A percentile compares a stretch with the other conserved stretches of the same genome.
Evolutionary conservation across 1,140 invertebrate genomes (phyloP).

Genomic region (Carcinoscorpius rotundicauda): DNA sequence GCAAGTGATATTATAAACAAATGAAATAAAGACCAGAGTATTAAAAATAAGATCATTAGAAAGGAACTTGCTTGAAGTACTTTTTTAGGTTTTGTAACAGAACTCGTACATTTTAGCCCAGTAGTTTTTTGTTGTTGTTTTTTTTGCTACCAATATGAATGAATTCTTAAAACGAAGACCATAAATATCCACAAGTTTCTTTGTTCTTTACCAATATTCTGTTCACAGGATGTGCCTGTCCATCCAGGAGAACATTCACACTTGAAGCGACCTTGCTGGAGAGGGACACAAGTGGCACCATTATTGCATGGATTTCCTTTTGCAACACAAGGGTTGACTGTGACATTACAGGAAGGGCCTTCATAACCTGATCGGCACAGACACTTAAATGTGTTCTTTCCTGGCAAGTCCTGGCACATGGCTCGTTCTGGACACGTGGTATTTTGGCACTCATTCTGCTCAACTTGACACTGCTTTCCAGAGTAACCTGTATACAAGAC

Average conservation of each 20-base stretch:
- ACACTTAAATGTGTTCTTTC: slow-evolving; percentile 66
- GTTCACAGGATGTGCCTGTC: slow-evolving; percentile 88
- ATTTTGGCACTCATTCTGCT: slow-evolving; percentile 74
- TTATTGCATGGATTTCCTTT: slow-evolving; percentile 82
- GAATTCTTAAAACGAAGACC: too few relatives aligned
- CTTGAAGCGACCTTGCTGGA: slow-evolving; percentile 72
- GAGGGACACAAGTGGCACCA: slow-evolving; percentile 70
- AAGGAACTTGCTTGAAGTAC: too few relatives aligned
- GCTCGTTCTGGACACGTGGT: slow-evolving; percentile 85
- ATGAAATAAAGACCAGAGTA: too few relatives aligned
- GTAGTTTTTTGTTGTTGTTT: too few relatives aligned
- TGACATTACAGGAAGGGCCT: slow-evolving; percentile 49
- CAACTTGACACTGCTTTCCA: slow-evolving; percentile 87
- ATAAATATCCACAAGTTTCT: too few relatives aligned
- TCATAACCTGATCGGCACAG: slow-evolving; percentile 83
- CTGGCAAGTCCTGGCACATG: slow-evolving; percentile 94
- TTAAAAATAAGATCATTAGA: too few relatives aligned
- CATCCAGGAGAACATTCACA: slow-evolving; percentile 88
- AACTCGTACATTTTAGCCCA: too few relatives aligned
- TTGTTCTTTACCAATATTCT: slow-evolving; percentile 47
- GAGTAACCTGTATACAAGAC: slow-evolving; percentile 66
- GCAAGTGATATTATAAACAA: too few relatives aligned
- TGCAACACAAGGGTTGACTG: slow-evolving; percentile 67
- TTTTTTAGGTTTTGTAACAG: too few relatives aligned
- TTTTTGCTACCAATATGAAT: too few relatives aligned